Evolutionary conservation across 2,888 invertebrate species (phyloP).

Genomic region (Morpho deidamia): DNA sequence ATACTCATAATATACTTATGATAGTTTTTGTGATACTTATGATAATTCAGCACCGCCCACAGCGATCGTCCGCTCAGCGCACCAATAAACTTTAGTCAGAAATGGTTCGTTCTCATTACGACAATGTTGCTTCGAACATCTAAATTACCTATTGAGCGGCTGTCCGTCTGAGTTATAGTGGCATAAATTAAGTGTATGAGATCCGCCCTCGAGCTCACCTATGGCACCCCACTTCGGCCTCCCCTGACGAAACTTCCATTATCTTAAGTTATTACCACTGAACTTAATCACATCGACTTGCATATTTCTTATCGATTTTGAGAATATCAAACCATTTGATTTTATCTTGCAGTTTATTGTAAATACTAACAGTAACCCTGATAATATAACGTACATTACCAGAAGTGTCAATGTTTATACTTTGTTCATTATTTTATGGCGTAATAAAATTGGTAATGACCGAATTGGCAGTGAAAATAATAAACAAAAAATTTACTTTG

Average conservation of each 20-base stretch:
- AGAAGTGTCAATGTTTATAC: constrained; percentile 13
- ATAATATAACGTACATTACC: constrained; percentile 16
- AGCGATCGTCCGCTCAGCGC: background rate
- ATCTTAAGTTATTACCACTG: constrained; percentile 39
- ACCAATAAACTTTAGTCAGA: constrained; percentile 29
- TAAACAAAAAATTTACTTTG: background rate
- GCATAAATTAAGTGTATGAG: constrained; percentile 64
- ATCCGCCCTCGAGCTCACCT: constrained; percentile 55
- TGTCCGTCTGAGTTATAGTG: constrained; percentile 70
- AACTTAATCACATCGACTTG: constrained; percentile 33
- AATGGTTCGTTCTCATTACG: constrained; percentile 62
- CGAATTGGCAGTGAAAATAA: constrained; percentile 1
- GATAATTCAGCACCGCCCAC: constrained; percentile 1
- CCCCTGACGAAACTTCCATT: constrained; percentile 32
- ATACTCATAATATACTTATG: no score
- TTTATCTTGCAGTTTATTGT: constrained; percentile 38
- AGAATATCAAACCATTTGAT: constrained; percentile 14
- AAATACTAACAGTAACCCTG: constrained; percentile 41
- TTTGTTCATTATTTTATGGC: constrained; percentile 9
- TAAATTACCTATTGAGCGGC: constrained; percentile 72
- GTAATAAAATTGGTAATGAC: constrained; percentile 7
- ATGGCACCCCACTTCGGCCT: constrained; percentile 35
- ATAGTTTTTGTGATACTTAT: background rate
- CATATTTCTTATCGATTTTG: constrained; percentile 31
- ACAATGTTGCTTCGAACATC: constrained; percentile 72